These are phyloP conservation scores for Yponomeuta plumbellus DNA, from an alignment of 2,888 invertebrate species.

Conservation along the genomic window DNA sequence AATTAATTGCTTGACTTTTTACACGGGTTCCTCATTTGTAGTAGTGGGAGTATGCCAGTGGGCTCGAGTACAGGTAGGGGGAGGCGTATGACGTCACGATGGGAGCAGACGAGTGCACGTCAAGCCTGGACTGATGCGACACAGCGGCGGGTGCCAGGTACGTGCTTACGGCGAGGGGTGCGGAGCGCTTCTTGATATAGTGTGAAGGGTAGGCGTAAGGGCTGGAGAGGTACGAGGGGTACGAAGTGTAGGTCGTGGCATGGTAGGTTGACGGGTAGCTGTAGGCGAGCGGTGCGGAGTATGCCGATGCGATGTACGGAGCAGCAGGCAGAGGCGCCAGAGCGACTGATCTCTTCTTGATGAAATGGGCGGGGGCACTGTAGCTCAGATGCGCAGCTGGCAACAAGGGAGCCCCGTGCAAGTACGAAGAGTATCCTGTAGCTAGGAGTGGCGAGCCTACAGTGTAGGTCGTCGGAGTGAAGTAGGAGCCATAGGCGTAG, in stretches of 20 bases:
- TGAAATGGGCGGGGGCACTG: slow-evolving; percentile 40
- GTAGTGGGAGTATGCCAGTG: slow-evolving; percentile 24
- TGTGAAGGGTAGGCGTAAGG: slow-evolving; percentile 31
- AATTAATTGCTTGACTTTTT: slow-evolving; percentile 6
- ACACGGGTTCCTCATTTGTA: background rate
- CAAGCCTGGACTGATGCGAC: slow-evolving; percentile 43
- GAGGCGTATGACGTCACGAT: slow-evolving; percentile 30
- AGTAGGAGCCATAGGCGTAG: slow-evolving; percentile 23
- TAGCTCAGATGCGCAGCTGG: slow-evolving; percentile 26
- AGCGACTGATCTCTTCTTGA: slow-evolving; percentile 48
- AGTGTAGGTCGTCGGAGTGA: slow-evolving; percentile 31
- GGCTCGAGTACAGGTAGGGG: slow-evolving; percentile 31
- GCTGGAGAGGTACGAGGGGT: slow-evolving; percentile 34
- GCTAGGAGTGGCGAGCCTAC: background rate
- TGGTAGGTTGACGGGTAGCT: slow-evolving; percentile 31
- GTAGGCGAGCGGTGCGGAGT: slow-evolving; percentile 23
- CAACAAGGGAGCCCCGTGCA: background rate
- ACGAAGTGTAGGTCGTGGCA: slow-evolving; percentile 38
- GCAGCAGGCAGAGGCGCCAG: slow-evolving; percentile 24
- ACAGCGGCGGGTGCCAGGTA: slow-evolving; percentile 41
- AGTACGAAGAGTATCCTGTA: slow-evolving; percentile 3
- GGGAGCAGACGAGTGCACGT: slow-evolving; percentile 35
- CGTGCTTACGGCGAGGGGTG: slow-evolving; percentile 31
- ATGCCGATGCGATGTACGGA: slow-evolving; percentile 37
- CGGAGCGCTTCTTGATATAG: slow-evolving; percentile 52